Evolutionary conservation across 2,797 vertebrate genomes (phyloP), one percentile per base, ranked within the genome.

Genomic region (Rallus crepitans): DNA sequence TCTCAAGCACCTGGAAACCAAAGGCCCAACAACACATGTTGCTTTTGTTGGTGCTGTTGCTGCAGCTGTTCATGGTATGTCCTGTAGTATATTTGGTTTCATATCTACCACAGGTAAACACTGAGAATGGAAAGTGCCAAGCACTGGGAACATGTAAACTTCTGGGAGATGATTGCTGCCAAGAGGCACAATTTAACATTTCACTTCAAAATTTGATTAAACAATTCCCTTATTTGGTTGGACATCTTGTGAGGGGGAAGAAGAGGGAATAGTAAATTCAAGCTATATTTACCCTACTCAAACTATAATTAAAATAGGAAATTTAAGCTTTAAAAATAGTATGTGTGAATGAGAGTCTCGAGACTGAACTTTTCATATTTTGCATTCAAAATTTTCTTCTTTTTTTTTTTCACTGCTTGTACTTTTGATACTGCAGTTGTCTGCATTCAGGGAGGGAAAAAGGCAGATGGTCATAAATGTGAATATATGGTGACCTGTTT

Each of bases 31-130:
- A 99, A 99, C 98, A 99, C 99, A 72, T 99, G 99, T 98, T 99
- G 99, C 98, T 99, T 99, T 97, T 99, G 99, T 97, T 99, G 99
- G 99, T 99, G 99, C 87, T 99, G 99, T 97, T 99, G 99, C 98
- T 99, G 99, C 98, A 99, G 99, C 98, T 99, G 99, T 98, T 99
- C 99, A 97, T 99, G 99, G 99, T 99, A 98, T 87, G 99, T 98
- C 64, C 53, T 56, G 37, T 84, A 97, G 82, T 93, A 85, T 92
- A 47, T 95, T 83, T 80, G 83, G 39, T 94, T 85, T 71, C 56
- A 12, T 71, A 87, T 87, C 77, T 33, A 72, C 42, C 71, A 82
- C 89, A 82, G 80, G 92, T 91, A 91, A 97, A 87, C 1, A 1
- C 87, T 52, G 53, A 56, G 45, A 48, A 27, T 40, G 73, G 39